These are phyloP conservation scores for Hyppa rectilinea DNA, from an alignment of 2,888 invertebrate genomes.

Conservation along the genomic window DNA sequence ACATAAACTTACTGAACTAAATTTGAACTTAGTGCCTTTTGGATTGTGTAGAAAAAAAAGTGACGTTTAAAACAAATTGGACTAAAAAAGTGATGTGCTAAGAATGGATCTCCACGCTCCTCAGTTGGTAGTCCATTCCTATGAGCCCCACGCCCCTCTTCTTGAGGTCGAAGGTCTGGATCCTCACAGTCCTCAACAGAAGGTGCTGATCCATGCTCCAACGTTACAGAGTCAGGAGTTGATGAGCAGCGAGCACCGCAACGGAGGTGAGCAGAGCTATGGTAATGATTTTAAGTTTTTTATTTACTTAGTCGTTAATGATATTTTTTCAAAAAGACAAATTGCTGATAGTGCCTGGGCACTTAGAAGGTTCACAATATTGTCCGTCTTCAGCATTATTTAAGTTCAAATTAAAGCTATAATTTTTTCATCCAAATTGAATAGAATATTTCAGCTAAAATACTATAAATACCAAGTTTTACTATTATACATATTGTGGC, in stretches of 20 bases:
- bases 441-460: background rate
- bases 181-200: constrained; percentile 88
- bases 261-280: constrained; percentile 81
- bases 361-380: background rate
- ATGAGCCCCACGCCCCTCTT: constrained; percentile 87
- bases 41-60: constrained; percentile 11
- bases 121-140: constrained; percentile 85
- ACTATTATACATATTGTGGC: too few species aligned
- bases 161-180: constrained; percentile 87
- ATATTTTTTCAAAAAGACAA: background rate
- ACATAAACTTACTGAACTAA: constrained; percentile 10
- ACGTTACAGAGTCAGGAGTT: constrained; percentile 86
- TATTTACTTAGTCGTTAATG: background rate
- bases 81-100: constrained; percentile 68
- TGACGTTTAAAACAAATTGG: constrained; percentile 34
- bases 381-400: background rate
- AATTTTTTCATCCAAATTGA: background rate
- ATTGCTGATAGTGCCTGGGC: background rate
- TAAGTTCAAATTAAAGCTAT: background rate
- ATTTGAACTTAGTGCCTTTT: constrained; percentile 24
- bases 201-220: constrained; percentile 87
- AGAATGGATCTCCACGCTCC: constrained; percentile 88
- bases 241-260: constrained; percentile 84
- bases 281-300: constrained; percentile 30
- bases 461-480: too few species aligned